Base-by-base conservation (phyloP, 1,140 invertebrate genomes). In the Spodoptera frugiperda region DNA sequence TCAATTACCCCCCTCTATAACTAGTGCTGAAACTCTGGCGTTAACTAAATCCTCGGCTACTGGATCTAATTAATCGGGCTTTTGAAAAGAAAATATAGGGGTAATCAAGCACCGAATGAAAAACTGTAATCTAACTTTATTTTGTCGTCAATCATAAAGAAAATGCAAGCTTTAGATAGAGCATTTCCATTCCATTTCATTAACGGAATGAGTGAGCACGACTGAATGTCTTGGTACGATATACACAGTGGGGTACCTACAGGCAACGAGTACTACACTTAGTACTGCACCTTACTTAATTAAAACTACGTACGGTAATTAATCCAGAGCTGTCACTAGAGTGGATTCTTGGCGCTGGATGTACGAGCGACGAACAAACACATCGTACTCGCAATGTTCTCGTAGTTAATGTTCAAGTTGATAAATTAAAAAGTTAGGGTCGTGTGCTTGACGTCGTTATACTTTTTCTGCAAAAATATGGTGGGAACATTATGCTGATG, bases 231-330 rank as follows among this genome's bases (percentile, higher is more conserved):
- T 17, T 15, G 15, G 57, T 61, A 15, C 54, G 5, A 39, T 39
- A 14, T 25, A 4, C 25, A 25, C 25, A 25, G 25, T 25, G 25
- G 25, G 21, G 17, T n/a, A 15, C 25, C 25, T 61, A 39, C 14
- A 9, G n/a, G 15, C 10, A 2, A 2, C 14, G 44, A 48, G 17
- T 49, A 11, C 15, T 65, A 48, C 8, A 61, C 44, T 65, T 65
- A 48, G 61, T 48, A 49, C 61, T 65, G 39, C 44, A 61, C 33
- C 61, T 46, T 65, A 65, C 44, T 65, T 65, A 49, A 65, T 65
- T 65, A 65, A 65, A 65, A 65, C 61, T 65, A 65, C 39, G 39
- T 48, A 21, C 15, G 61, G 61, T 65, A 65, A 65, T 65, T 65
- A 65, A 65, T 65, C 19, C 25, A 65, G 61, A 46, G 44, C 61